Evolutionary conservation across 30 jellyfish, hydroid and myxozoan species (phyloP).

Genomic region (Aurelia aurita): DNA sequence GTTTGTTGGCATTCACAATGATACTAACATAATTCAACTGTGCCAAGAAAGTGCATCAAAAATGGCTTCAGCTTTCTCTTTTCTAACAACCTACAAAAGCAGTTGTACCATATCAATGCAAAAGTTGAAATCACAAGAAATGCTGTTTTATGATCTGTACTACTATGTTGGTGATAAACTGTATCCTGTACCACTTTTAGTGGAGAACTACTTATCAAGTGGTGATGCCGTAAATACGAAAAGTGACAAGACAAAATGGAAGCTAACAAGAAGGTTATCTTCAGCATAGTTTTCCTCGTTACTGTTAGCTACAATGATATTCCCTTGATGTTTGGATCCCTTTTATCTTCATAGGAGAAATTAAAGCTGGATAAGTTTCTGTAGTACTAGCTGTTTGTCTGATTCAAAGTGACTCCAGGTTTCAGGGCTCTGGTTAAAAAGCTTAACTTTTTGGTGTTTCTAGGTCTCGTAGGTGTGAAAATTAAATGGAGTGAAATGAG

Average conservation of each 20-base stretch:
- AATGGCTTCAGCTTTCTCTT: constrained; percentile 58
- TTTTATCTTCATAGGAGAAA: too few relatives aligned
- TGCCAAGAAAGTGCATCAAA: constrained; percentile 69
- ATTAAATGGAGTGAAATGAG: too few relatives aligned
- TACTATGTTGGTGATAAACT: constrained; percentile 57
- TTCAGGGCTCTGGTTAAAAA: too few relatives aligned
- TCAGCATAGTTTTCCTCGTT: too few relatives aligned
- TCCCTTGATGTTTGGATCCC: too few relatives aligned
- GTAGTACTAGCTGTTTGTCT: too few relatives aligned
- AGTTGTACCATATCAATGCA: constrained; percentile 61
- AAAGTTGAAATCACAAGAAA: constrained; percentile 43
- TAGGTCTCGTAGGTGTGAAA: too few relatives aligned
- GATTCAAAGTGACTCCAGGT: too few relatives aligned
- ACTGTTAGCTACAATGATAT: too few relatives aligned
- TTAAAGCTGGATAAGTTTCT: too few relatives aligned
- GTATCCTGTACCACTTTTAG: constrained; percentile 89
- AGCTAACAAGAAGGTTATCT: constrained; percentile 58
- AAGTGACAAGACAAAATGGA: constrained; percentile 67
- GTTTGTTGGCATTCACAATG: constrained; percentile 75
- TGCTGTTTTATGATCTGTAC: constrained; percentile 79
- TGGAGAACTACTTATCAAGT: constrained; percentile 51
- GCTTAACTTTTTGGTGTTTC: too few relatives aligned
- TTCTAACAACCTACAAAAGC: constrained; percentile 70
- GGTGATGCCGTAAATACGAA: constrained; percentile 71
- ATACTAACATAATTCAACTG: constrained; percentile 52